Base-by-base conservation (phyloP, 1,140 invertebrate species). In the Pogonomyrmex californicus region DNA sequence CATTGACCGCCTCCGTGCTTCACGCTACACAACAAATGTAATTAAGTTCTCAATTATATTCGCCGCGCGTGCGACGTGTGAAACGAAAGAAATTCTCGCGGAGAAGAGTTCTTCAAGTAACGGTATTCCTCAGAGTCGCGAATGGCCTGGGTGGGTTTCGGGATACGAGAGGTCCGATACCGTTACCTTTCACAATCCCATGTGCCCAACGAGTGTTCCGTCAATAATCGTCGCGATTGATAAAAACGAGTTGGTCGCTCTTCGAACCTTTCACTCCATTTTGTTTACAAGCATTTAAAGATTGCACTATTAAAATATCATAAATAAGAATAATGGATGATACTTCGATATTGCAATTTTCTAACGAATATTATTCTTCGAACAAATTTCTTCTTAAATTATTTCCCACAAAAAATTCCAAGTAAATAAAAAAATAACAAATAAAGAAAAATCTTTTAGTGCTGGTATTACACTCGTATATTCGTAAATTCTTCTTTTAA, bases 131-230 rank as follows among this genome's bases (percentile, higher is more conserved):
- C 36, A 51, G 73, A 71, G 54, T 90, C 66, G 86, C 79, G 87
- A 58, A 86, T 58, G 73, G 38, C 51, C 70, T n/a, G 56, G 47
- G 33, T 58, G 63, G 76, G 77, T 70, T 89, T 78, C 75, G 77
- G 60, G 85, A 47, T 75, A 68, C 73, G 56, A 75, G 73, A 71
- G 66, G 41, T 81, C 79, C 41, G 71, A 78, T 89, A 90, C 88
- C 88, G 88, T 90, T 90, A 90, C 47, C 58, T 73, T 17, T 87
- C 73, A 78, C 85, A 60, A 51, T 88, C 71, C 86, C 65, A 73
- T 10, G 88, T 82, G 71, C 58, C 68, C 85, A 44, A 54, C 73
- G 65, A 65, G 63, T 47, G 58, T 87, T 73, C 30, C 54, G 17
- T 41, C 33, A 49, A 60, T 82, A 82, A 73, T 82, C 54, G 66